Evolutionary conservation across 2,888 invertebrate species (phyloP).

Genomic region (Philonicus albiceps): DNA sequence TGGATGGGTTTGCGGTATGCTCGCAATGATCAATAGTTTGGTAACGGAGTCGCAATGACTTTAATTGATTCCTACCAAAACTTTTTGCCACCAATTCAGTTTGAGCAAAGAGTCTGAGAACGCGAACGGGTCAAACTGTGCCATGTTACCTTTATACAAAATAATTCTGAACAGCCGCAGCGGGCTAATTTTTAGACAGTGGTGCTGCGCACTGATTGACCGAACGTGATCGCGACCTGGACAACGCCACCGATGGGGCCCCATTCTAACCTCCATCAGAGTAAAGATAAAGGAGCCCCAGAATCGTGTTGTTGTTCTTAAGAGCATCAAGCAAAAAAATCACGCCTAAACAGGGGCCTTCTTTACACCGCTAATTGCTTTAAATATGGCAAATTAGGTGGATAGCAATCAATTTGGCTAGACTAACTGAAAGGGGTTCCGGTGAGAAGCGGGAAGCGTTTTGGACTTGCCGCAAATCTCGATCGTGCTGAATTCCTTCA

Average conservation of each 20-base stretch:
- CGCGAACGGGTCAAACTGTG: neutral
- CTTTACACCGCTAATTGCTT: neutral
- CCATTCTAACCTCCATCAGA: neutral
- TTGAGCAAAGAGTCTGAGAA: neutral
- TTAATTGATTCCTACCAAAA: neutral
- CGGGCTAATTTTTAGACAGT: neutral
- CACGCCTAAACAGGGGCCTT: neutral
- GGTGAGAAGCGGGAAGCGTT: neutral
- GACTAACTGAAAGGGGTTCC: neutral
- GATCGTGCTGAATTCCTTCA: neutral
- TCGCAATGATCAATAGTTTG: neutral
- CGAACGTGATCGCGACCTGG: neutral
- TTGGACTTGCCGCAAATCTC: neutral
- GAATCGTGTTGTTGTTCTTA: neutral
- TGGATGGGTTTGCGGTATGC: neutral
- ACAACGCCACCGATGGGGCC: neutral
- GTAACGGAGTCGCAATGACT: neutral
- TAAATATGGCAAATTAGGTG: neutral
- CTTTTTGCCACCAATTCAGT: neutral
- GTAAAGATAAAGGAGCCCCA: neutral
- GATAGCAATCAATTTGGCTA: neutral
- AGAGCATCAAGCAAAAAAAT: neutral
- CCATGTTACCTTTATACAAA: neutral
- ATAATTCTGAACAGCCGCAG: neutral
- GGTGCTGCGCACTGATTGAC: neutral